A percentile compares a stretch with the other conserved stretches of the same genome.
Conservation (phyloP, 23 tunicate species). For the Ascidia mentula region DNA sequence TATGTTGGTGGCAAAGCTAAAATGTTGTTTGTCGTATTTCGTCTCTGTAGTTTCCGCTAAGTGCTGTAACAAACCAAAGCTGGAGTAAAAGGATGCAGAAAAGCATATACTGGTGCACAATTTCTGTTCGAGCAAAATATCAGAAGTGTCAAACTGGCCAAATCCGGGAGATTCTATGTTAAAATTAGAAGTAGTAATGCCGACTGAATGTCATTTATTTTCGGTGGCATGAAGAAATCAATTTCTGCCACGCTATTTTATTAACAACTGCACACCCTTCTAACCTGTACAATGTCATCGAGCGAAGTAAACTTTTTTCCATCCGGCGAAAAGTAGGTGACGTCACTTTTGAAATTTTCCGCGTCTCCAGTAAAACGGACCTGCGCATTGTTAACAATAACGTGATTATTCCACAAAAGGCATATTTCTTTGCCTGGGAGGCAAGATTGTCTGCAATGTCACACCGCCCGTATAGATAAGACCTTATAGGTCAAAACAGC, state of each 20-base stretch:
- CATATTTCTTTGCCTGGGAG: no score
- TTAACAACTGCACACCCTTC: not conserved
- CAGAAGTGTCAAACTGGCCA: no score
- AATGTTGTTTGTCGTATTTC: not conserved
- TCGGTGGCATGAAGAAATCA: not conserved
- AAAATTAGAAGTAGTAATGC: no score
- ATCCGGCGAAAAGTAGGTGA: not conserved
- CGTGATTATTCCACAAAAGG: no score
- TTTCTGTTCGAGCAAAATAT: no score
- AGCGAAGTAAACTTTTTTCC: not conserved
- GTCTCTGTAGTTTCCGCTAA: not conserved
- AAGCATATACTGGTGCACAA: no score
- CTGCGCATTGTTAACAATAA: no score
- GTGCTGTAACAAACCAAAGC: not conserved
- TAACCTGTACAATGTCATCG: not conserved
- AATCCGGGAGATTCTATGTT: no score
- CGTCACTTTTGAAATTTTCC: not conserved
- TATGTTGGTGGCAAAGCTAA: not conserved
- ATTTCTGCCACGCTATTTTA: not conserved
- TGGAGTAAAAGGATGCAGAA: not conserved
- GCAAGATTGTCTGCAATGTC: no score
- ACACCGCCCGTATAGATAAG: no score
- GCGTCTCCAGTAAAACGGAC: not conserved
- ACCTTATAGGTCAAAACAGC: no score
- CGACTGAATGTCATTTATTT: no score